Percentiles rank a stretch among this genome's conserved stretches.
phyloP scores from a whole-genome alignment of 2,113 vertebrate species.

The Willisornis vidua region DNA sequence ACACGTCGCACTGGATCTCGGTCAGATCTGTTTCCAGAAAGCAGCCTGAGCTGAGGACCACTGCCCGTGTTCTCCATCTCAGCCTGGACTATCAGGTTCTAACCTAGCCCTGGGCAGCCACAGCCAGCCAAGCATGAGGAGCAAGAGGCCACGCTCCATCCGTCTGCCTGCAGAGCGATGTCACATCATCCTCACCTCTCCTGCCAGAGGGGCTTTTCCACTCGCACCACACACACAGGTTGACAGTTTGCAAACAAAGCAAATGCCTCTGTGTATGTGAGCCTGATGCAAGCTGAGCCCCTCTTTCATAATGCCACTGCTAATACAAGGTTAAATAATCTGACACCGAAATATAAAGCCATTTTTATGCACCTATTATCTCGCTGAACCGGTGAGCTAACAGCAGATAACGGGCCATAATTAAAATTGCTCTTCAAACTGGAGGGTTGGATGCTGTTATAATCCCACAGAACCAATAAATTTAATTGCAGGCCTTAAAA shows the following conservation, averaged over 20 bases:
- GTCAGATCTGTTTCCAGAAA: constrained; percentile 85
- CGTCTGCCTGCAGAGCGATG: fast-evolving
- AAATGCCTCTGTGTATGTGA: not conserved
- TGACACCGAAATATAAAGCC: not conserved
- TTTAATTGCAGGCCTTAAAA: constrained; percentile 7
- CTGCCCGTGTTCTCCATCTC: fast-evolving
- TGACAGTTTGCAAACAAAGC: constrained; percentile 13
- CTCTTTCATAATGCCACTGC: not conserved
- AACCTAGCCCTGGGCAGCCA: not conserved
- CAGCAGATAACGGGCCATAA: constrained; percentile 2
- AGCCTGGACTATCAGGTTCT: fast-evolving
- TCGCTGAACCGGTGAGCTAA: fast-evolving
- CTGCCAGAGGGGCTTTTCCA: not conserved
- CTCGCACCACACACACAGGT: fast-evolving
- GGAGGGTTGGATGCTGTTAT: not conserved
- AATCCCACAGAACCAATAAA: not conserved
- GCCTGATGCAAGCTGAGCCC: not conserved
- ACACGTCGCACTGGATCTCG: constrained; percentile 90
- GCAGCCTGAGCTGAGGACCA: not conserved
- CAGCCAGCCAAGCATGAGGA: not conserved
- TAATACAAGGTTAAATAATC: not conserved
- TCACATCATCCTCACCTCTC: not conserved
- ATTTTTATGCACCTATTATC: not conserved
- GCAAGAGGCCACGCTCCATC: not conserved
- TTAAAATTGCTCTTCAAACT: constrained; percentile 21